phyloP scores from a whole-genome alignment of 2,113 vertebrate species.

The Chinchilla lanigera region DNA sequence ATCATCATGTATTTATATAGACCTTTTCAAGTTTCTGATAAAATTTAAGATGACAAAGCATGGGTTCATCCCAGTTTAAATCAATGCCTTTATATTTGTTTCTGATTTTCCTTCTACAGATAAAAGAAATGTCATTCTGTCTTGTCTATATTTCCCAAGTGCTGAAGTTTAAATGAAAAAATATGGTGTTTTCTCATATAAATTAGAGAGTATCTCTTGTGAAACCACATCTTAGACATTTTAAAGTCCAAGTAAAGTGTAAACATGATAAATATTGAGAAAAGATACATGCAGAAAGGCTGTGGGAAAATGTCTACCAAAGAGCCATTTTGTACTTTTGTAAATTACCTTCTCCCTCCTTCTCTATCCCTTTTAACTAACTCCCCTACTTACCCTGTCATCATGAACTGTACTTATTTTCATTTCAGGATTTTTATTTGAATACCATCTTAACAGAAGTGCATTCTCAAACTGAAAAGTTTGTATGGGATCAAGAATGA shows the following conservation, averaged over 20 bases:
- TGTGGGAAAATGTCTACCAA: background rate
- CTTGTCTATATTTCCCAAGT: conserved; percentile 13
- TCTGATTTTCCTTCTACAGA: background rate
- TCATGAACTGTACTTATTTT: conserved; percentile 40
- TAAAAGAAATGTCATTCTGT: conserved; percentile 27
- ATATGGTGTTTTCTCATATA: background rate
- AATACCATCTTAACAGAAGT: conserved; percentile 44
- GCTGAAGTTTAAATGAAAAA: conserved; percentile 53
- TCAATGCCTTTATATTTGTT: conserved; percentile 3
- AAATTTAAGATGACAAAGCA: conserved; percentile 48
- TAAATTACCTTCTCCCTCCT: background rate
- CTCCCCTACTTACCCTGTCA: accelerated
- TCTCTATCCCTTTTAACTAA: background rate
- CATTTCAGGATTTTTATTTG: conserved; percentile 76
- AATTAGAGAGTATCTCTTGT: conserved; percentile 12
- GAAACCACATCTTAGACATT: background rate
- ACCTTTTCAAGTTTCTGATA: conserved; percentile 1
- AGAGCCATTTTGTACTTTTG: background rate
- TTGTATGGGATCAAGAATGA: conserved; percentile 93
- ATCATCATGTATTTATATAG: background rate
- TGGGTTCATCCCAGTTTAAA: background rate
- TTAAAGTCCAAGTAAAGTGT: background rate
- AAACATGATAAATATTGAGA: conserved; percentile 1
- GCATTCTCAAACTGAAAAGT: conserved; percentile 73
- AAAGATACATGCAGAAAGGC: background rate